phyloP scores from a whole-genome alignment of 1,140 invertebrate genomes.

The Rhopalosiphum padi region DNA sequence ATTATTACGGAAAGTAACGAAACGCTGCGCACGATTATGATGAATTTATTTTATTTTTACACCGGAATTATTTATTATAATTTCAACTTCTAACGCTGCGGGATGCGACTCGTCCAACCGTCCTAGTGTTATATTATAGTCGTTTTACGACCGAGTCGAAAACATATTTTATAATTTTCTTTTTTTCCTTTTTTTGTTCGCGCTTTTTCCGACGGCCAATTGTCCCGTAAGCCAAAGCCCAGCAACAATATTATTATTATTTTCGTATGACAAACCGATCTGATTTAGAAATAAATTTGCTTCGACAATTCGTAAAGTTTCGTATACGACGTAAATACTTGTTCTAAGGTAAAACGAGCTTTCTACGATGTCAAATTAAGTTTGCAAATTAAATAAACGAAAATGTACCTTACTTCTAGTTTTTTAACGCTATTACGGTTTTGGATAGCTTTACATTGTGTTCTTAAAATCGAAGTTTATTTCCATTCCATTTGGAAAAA shows the following conservation, averaged over 20 bases:
- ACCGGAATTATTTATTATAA: neutral
- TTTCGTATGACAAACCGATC: neutral
- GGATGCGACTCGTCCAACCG: neutral
- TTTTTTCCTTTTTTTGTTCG: neutral
- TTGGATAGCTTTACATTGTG: neutral
- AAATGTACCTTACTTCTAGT: neutral
- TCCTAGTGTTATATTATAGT: neutral
- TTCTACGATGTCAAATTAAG: neutral
- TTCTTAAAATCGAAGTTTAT: neutral
- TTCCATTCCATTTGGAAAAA: neutral
- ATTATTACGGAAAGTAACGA: slow-evolving; percentile 33
- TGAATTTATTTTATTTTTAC: neutral
- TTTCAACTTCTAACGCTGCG: neutral
- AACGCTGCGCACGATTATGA: neutral
- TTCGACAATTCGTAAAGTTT: neutral
- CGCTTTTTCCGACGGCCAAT: neutral
- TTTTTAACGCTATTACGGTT: neutral
- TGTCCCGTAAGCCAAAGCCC: neutral
- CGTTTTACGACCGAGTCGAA: neutral
- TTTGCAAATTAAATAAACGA: neutral
- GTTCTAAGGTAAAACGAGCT: neutral
- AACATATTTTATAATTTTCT: neutral
- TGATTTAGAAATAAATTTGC: neutral
- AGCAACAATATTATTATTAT: neutral
- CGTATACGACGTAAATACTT: neutral